Percentiles rank a stretch among this genome's conserved stretches.
Conservation (phyloP, 2,888 invertebrate species). For the Allophyes oxyacanthae region DNA sequence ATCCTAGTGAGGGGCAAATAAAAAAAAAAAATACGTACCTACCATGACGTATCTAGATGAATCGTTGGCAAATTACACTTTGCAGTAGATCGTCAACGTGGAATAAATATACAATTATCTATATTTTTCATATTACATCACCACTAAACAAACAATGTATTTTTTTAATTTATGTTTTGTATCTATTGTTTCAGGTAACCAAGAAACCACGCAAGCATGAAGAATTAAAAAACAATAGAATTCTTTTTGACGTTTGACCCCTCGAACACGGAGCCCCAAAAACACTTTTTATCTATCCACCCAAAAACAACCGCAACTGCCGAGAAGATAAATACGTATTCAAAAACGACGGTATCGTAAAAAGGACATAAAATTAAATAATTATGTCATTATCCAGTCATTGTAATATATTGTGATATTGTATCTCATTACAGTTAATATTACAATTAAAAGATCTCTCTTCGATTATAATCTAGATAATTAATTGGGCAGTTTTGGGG, state of each 20-base stretch:
- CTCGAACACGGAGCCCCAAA: neutral
- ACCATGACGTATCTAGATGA: no score
- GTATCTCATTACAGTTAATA: conserved; percentile 50
- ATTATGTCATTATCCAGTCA: conserved; percentile 54
- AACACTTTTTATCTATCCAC: neutral
- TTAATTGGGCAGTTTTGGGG: conserved; percentile 54
- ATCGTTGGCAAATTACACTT: no score
- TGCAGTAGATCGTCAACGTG: no score
- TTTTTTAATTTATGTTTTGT: no score
- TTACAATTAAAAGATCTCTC: conserved; percentile 45
- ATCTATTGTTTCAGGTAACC: conserved; percentile 32
- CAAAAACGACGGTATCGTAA: conserved; percentile 38
- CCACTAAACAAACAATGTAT: no score
- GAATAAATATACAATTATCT: no score
- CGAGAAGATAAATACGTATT: conserved; percentile 9
- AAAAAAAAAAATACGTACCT: no score
- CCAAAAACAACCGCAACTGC: conserved; percentile 6
- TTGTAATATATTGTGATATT: conserved; percentile 34
- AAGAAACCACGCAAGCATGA: no score
- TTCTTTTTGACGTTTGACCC: neutral
- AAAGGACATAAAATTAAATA: conserved; percentile 55
- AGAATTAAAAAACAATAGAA: neutral
- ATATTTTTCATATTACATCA: no score
- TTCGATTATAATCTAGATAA: conserved; percentile 54
- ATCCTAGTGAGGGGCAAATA: no score